Evolutionary conservation across 2,797 vertebrate species (phyloP).

Genomic region (Gambelia wislizenii): DNA sequence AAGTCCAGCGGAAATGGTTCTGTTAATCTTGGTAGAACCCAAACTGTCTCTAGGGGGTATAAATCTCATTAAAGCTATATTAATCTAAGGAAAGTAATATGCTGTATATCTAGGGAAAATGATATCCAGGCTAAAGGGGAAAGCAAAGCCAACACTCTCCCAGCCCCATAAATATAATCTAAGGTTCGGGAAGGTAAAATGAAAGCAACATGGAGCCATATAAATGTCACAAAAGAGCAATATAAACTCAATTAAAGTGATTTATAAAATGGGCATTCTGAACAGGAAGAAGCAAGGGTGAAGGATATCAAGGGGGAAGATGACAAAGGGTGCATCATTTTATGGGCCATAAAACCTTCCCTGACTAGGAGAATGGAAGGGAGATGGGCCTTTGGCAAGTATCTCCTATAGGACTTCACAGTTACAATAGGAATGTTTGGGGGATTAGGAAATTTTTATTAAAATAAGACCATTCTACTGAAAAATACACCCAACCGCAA

Average conservation of each 20-base stretch:
- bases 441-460: too few relatives aligned
- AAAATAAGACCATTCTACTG: too few relatives aligned
- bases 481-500: too few relatives aligned
- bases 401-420: neutral
- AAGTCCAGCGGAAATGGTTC: constrained; percentile 28
- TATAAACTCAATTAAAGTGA: constrained; percentile 65
- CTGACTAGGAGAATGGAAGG: neutral
- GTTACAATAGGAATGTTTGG: too few relatives aligned
- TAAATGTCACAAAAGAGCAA: constrained; percentile 53
- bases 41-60: constrained; percentile 69
- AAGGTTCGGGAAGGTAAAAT: constrained; percentile 48
- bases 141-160: constrained; percentile 66
- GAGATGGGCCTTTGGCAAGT: neutral
- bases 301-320: constrained; percentile 10
- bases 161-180: constrained; percentile 71
- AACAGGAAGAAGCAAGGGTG: constrained; percentile 1
- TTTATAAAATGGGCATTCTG: constrained; percentile 54
- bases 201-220: constrained; percentile 35
- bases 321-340: neutral
- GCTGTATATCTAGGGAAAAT: constrained; percentile 72
- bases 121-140: constrained; percentile 63
- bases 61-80: constrained; percentile 79
- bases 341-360: constrained; percentile 19
- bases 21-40: constrained; percentile 65
- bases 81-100: constrained; percentile 66